Base-by-base conservation (phyloP, 1,140 invertebrate species). In the Phenacoccus solenopsis region DNA sequence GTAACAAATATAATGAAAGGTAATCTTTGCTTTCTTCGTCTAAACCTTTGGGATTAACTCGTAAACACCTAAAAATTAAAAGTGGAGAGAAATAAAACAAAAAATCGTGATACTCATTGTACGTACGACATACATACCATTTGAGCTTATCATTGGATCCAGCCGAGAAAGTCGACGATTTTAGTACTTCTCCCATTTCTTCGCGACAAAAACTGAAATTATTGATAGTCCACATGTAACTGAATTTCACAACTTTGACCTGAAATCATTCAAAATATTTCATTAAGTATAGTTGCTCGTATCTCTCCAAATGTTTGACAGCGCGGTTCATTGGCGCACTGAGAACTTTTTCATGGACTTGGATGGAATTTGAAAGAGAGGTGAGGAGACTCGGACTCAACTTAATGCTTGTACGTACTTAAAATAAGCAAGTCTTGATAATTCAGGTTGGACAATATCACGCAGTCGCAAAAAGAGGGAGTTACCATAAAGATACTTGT, bases 221-320 rank as follows among this genome's bases (percentile, higher is more conserved):
- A 82, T 98, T 98, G 84, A 99, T 98, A 77, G 96, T 98, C 97
- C 97, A 99, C 93, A 98, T 98, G 82, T 98, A 99, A 82, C 93
- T 96, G 85, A 99, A 98, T 83, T 98, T 98, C 71, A 98, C 94
- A 80, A 99, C 96, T 89, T 98, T 98, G 76, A 98, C 95, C 94
- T 98, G 88, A 68, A 75, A 76, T 57, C 4, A 49, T 49, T n/a
- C 38, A 32, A 32, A 32, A 32, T 32, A 13, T 5, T 32, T 32
- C 30, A 32, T 7, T 32, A 7, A 32, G 38, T n/a, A n/a, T n/a
- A n/a, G n/a, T n/a, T n/a, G n/a, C n/a, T n/a, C n/a, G n/a, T n/a
- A n/a, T n/a, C n/a, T n/a, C n/a, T n/a, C n/a, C n/a, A n/a, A n/a
- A n/a, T n/a, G n/a, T n/a, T n/a, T n/a, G n/a, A n/a, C n/a, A n/a